These are phyloP conservation scores for Ecdyonurus torrentis DNA, from an alignment of 2,888 invertebrate species.

Conservation along the genomic window DNA sequence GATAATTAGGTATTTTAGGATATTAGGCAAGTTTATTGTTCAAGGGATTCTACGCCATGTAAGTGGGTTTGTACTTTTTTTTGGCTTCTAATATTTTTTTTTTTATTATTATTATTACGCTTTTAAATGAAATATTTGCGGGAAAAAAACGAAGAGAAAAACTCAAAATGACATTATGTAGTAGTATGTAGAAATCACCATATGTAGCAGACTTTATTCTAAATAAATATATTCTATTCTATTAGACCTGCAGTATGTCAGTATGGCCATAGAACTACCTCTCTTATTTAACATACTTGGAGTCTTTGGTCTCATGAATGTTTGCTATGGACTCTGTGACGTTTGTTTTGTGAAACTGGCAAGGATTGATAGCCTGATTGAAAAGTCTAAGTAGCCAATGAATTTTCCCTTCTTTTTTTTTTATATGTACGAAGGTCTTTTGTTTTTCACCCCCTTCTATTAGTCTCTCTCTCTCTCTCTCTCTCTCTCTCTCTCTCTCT, in stretches of 20 bases:
- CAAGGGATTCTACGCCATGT: too few relatives aligned
- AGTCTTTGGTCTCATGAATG: neutral
- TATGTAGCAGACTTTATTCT: neutral
- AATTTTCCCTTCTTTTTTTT: neutral
- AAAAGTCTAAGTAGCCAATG: neutral
- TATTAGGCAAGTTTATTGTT: too few relatives aligned
- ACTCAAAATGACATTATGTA: neutral
- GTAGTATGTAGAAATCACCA: too few relatives aligned
- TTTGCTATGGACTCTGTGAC: neutral
- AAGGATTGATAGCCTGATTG: neutral
- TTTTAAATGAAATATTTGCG: too few relatives aligned
- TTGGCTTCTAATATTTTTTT: too few relatives aligned
- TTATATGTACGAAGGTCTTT: neutral
- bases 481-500: too few relatives aligned
- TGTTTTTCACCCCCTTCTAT: too few relatives aligned
- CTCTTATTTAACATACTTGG: neutral
- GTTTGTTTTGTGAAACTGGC: neutral
- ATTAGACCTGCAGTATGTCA: too few relatives aligned
- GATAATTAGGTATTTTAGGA: too few relatives aligned
- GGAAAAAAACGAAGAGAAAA: neutral
- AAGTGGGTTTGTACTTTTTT: too few relatives aligned
- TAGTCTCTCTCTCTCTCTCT: too few relatives aligned
- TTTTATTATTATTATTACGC: too few relatives aligned
- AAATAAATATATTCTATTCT: neutral
- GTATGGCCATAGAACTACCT: neutral